Percentiles rank a stretch among this genome's conserved stretches.
Evolutionary conservation across 2,113 vertebrate species (phyloP).

Genomic region (Lates calcarifer): DNA sequence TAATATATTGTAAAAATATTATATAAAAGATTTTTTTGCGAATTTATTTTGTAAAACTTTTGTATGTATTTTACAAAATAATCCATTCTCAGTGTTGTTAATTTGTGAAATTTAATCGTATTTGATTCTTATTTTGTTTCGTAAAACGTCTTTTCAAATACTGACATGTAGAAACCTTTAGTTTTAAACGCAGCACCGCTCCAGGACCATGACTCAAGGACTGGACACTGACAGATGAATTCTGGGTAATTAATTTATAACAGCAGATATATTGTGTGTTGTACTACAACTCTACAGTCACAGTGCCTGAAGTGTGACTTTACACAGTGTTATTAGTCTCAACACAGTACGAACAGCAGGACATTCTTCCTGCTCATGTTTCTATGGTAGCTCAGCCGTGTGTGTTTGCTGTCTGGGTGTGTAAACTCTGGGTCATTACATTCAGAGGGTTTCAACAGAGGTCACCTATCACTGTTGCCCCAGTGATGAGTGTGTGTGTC

Average conservation of each 20-base stretch:
- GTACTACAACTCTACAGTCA: background rate
- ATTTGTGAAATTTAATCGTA: no score
- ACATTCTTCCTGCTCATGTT: slow-evolving; percentile 60
- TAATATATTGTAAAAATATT: no score
- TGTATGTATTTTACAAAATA: no score
- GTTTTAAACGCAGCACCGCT: background rate
- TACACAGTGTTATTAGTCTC: slow-evolving; percentile 10
- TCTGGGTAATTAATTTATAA: background rate
- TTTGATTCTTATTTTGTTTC: no score
- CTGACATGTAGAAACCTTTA: background rate
- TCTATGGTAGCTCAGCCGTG: slow-evolving; percentile 29
- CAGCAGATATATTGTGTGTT: background rate
- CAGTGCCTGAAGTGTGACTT: slow-evolving; percentile 32
- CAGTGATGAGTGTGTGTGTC: slow-evolving; percentile 36
- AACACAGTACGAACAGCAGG: background rate
- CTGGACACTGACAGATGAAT: background rate
- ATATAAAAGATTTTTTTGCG: no score
- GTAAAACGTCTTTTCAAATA: background rate
- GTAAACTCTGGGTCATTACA: slow-evolving; percentile 60
- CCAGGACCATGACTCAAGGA: background rate
- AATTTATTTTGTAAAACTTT: no score
- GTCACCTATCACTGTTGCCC: slow-evolving; percentile 42
- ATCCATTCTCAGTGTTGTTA: no score
- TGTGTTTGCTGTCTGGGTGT: slow-evolving; percentile 58
- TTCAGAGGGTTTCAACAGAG: slow-evolving; percentile 32